Evolutionary conservation across 92 coral and sea anemone genomes (phyloP).

Genomic region (Micromussa lordhowensis): DNA sequence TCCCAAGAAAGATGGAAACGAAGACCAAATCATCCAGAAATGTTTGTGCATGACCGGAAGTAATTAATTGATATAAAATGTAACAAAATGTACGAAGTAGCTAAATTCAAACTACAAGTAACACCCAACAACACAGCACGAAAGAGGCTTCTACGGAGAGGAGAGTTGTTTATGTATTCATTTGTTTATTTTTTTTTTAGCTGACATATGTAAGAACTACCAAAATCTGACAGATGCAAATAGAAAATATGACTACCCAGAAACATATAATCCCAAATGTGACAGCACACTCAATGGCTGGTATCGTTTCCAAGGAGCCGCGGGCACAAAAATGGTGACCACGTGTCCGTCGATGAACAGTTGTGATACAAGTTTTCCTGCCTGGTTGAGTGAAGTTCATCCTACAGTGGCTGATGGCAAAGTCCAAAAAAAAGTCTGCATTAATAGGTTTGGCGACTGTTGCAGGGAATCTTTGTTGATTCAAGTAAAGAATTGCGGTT

Average conservation of each 20-base stretch:
- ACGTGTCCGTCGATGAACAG: not conserved
- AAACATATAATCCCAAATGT: not conserved
- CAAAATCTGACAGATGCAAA: not conserved
- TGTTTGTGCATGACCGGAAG: too few relatives aligned
- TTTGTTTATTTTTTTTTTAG: too few relatives aligned
- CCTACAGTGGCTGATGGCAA: conserved; percentile 10
- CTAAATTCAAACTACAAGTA: too few relatives aligned
- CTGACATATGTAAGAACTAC: not conserved
- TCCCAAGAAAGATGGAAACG: too few relatives aligned
- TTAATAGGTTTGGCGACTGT: not conserved
- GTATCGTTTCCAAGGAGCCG: conserved; percentile 9
- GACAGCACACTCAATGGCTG: not conserved
- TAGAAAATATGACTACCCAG: not conserved
- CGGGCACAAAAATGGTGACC: conserved; percentile 8
- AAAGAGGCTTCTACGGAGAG: too few relatives aligned
- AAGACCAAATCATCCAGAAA: too few relatives aligned
- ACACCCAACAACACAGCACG: too few relatives aligned
- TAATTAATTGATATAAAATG: too few relatives aligned
- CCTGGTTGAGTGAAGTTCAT: conserved; percentile 2
- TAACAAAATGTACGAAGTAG: too few relatives aligned
- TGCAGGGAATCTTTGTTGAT: too few relatives aligned
- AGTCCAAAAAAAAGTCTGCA: not conserved
- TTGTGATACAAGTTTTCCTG: not conserved
- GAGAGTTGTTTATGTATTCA: too few relatives aligned
- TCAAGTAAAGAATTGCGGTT: too few relatives aligned